Evolutionary conservation across 2,888 invertebrate genomes (phyloP), one percentile per base, ranked within the genome.

Genomic region (Phytoseiulus persimilis): DNA sequence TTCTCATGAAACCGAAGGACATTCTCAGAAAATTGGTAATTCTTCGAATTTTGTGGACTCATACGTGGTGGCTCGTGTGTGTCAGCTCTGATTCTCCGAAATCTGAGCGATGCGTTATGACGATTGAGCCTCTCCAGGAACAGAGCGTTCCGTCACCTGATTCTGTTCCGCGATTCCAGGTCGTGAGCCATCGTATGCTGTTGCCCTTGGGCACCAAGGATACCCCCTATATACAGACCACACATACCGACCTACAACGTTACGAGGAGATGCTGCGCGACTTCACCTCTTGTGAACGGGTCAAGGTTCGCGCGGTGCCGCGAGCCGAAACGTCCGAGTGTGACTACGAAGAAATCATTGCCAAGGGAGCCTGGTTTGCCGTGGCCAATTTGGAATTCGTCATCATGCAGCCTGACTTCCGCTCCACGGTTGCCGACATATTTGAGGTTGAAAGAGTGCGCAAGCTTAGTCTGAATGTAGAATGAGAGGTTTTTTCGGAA

Each of bases 381-480:
- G 33, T 87, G 1, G 87, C 32, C n/a, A 87, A 87, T 45, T 31
- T 87, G 28, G 45, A 87, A 33, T 31, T n/a, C n/a, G 45, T 87
- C 87, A 33, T 87, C n/a, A 9, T 87, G 23, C n/a, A n/a, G 32
- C 87, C 33, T 6, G 87, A 87, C 1, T 87, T 87, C 33, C 87
- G 87, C 18, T 39, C n/a, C n/a, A 23, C 33, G 2, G 33, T 84
- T 11, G 14, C 18, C 31, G 33, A 0, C 84, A 2, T 3, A 33
- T 31, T 84, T 1, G 84, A 84, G 9, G 84, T 9, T 9, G 9
- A 3, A 65, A 65, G 65, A 28, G 1, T 65, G 65, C 39, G 39
- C 39, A 39, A 39, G 3, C 3, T 39, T 3, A 39, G 9, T 39
- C 3, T 39, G 5, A 39, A 39, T 39, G 39, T 6, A 39, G 39